These are phyloP conservation scores for Ormyrus thymus DNA, from an alignment of 2,888 invertebrate genomes.

Conservation along the genomic window DNA sequence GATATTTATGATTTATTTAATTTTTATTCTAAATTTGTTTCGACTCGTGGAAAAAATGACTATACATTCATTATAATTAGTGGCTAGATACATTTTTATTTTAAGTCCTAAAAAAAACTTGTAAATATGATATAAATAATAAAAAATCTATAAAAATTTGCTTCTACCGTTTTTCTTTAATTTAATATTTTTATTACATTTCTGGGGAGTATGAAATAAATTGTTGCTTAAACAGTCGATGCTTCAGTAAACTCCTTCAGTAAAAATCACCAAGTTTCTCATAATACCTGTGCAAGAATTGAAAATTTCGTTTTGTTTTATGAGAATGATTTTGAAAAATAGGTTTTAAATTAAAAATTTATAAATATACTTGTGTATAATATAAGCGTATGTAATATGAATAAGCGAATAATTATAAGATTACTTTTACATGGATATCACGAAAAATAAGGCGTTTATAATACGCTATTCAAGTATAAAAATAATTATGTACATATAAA, in stretches of 20 bases:
- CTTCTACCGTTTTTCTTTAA: not conserved
- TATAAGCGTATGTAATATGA: constrained; percentile 54
- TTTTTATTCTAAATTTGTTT: not conserved
- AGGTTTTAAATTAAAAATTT: constrained; percentile 43
- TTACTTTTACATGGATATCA: constrained; percentile 58
- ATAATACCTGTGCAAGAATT: constrained; percentile 8
- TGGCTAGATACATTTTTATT: not conserved
- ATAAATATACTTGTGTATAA: constrained; percentile 50
- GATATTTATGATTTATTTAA: constrained; percentile 6
- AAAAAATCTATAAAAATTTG: not conserved
- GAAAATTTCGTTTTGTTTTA: constrained; percentile 43
- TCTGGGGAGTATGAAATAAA: not conserved
- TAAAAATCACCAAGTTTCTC: not conserved
- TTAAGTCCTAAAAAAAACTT: not conserved
- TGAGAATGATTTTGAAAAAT: constrained; percentile 37
- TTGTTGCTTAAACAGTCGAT: not conserved
- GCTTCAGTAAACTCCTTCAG: no score
- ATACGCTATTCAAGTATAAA: constrained; percentile 50
- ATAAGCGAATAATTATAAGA: constrained; percentile 53
- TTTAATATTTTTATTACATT: constrained; percentile 13
- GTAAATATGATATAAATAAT: constrained; percentile 26
- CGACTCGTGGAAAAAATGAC: not conserved
- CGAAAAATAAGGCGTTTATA: constrained; percentile 49
- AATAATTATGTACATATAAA: constrained; percentile 67
- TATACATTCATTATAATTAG: not conserved